A percentile compares a stretch with the other conserved stretches of the same genome.
phyloP scores from a whole-genome alignment of 2,113 vertebrate genomes.

The Neodon shergylaensis region DNA sequence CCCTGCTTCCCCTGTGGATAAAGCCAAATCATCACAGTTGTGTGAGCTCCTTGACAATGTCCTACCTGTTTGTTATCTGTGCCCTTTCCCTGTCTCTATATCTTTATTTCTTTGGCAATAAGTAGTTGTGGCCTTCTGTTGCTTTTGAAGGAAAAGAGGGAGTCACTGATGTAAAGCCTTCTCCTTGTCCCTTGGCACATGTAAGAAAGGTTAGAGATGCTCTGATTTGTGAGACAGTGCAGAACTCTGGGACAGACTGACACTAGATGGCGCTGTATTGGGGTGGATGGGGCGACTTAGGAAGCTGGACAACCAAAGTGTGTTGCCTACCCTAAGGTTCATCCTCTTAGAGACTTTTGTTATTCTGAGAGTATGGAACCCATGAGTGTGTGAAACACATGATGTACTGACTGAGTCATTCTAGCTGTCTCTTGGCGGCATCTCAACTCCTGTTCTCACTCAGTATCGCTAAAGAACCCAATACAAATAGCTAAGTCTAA shows the following conservation, averaged over 20 bases:
- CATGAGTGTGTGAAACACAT: not conserved
- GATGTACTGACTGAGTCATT: not conserved
- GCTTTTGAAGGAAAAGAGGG: not conserved
- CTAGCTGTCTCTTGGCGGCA: conserved; percentile 27
- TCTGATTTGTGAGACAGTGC: not conserved
- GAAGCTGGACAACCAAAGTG: conserved; percentile 12
- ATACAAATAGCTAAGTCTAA: not conserved
- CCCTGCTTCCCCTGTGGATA: not conserved
- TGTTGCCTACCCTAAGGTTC: not conserved
- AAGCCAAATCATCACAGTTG: conserved; percentile 19
- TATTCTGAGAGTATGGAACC: not conserved
- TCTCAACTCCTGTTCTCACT: not conserved
- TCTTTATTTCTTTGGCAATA: conserved; percentile 10
- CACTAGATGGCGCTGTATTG: not conserved
- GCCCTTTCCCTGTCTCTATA: not conserved
- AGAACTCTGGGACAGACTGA: conserved; percentile 26
- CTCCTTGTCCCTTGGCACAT: not conserved
- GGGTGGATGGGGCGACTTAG: conserved; percentile 37
- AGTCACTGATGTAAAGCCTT: not conserved
- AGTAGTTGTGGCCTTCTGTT: not conserved
- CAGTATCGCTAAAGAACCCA: not conserved
- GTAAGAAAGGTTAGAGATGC: not conserved
- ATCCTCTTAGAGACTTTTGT: conserved; percentile 23
- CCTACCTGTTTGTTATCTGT: conserved; percentile 12
- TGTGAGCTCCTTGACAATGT: not conserved